Evolutionary conservation across 92 coral and sea anemone species (phyloP).

Genomic region (Epizoanthus fatuus): DNA sequence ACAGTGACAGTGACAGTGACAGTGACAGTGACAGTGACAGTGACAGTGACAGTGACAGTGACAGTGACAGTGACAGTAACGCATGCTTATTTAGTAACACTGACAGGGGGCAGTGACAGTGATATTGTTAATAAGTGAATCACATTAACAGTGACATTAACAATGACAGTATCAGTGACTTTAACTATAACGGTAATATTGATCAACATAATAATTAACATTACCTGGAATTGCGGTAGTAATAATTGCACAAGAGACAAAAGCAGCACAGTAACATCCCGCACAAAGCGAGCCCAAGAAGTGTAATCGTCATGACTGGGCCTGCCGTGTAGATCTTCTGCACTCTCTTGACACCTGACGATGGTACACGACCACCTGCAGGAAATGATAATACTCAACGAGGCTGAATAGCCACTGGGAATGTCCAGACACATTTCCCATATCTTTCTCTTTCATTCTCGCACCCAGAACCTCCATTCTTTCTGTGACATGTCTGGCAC

Average conservation of each 20-base stretch:
- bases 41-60: no score
- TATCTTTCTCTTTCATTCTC: no score
- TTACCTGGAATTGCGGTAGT: slow-evolving; percentile 80
- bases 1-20: no score
- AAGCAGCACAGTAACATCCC: slow-evolving; percentile 81
- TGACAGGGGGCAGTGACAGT: no score
- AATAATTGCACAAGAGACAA: slow-evolving; percentile 76
- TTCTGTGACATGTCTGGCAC: no score
- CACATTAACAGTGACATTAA: background rate
- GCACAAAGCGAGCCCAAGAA: slow-evolving; percentile 64
- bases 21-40: no score
- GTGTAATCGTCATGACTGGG: slow-evolving; percentile 33
- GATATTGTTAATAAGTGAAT: background rate
- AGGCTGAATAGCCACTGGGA: background rate
- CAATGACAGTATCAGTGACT: background rate
- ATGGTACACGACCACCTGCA: slow-evolving; percentile 78
- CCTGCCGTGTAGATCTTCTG: slow-evolving; percentile 49
- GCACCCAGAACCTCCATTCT: no score
- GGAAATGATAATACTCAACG: background rate
- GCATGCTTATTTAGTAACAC: no score
- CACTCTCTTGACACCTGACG: slow-evolving; percentile 53
- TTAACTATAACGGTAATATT: no score
- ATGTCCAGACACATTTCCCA: background rate
- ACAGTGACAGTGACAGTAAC: no score
- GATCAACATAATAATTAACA: background rate